phyloP scores from a whole-genome alignment of 2,113 vertebrate species.

The Agapornis roseicollis region DNA sequence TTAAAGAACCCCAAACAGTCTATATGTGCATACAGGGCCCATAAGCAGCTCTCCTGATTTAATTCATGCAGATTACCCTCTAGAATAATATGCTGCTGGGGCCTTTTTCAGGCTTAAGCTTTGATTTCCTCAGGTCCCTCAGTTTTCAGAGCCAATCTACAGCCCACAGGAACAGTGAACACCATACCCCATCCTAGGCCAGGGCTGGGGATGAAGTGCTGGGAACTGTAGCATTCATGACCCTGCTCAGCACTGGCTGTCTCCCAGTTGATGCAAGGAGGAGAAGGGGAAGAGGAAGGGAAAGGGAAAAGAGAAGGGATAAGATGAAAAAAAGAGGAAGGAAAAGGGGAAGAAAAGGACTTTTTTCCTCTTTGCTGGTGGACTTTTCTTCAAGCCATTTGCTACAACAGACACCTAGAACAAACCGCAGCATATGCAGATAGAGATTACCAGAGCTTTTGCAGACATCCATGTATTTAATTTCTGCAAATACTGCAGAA shows the following conservation, averaged over 20 bases:
- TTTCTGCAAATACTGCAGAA: slow-evolving; percentile 42
- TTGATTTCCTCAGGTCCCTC: neutral
- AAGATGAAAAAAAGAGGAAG: neutral
- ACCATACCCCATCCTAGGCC: rapidly evolving
- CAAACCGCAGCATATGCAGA: neutral
- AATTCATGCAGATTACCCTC: neutral
- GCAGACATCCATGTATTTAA: slow-evolving; percentile 1
- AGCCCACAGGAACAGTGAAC: neutral
- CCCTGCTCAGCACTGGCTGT: neutral
- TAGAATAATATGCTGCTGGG: neutral
- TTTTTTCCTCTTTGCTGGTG: neutral
- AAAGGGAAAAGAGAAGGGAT: neutral
- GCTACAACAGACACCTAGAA: neutral
- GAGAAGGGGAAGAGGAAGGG: rapidly evolving
- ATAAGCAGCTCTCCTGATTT: rapidly evolving
- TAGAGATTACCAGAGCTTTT: neutral
- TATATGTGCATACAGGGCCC: neutral
- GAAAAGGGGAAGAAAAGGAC: neutral
- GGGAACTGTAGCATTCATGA: rapidly evolving
- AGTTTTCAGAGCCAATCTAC: too few species aligned
- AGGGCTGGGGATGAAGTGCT: rapidly evolving
- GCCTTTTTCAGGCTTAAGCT: rapidly evolving
- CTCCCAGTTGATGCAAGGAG: neutral
- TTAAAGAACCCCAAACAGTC: neutral
- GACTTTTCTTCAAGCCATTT: neutral